Conservation (phyloP, 2,113 vertebrate genomes). For the Mormyrus lacerda region DNA sequence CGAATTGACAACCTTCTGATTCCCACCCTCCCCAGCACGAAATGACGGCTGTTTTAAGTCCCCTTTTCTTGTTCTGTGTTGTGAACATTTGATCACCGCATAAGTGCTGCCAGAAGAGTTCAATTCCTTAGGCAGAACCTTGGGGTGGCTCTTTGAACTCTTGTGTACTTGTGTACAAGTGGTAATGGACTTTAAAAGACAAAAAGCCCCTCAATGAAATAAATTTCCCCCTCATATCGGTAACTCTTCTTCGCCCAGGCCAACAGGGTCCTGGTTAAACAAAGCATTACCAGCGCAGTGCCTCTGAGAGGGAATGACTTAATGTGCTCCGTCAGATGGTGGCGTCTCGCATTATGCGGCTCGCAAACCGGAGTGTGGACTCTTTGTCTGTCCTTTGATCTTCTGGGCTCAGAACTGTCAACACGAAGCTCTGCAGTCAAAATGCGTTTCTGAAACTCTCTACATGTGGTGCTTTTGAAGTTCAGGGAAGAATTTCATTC, state of each 20-base stretch:
- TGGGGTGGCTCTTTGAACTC: neutral
- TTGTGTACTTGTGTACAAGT: neutral
- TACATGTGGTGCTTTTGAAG: neutral
- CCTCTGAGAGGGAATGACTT: neutral
- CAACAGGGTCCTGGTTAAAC: neutral
- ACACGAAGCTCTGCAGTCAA: neutral
- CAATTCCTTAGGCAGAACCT: no score
- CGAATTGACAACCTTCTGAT: neutral
- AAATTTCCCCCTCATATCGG: neutral
- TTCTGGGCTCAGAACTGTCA: neutral
- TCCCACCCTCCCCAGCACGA: neutral
- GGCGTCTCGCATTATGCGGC: neutral
- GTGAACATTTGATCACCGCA: neutral
- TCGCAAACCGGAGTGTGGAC: neutral
- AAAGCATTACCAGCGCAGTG: neutral
- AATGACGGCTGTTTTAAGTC: no score
- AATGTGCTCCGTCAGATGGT: neutral
- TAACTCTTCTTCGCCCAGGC: neutral
- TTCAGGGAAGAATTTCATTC: neutral
- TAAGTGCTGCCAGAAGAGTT: neutral
- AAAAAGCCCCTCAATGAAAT: neutral
- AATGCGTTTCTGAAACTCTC: neutral
- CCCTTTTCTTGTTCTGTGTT: neutral
- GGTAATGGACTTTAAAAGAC: neutral
- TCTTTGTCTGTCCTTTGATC: neutral